Base-by-base conservation (phyloP, 2,113 vertebrate species). In the Archocentrus centrarchus region DNA sequence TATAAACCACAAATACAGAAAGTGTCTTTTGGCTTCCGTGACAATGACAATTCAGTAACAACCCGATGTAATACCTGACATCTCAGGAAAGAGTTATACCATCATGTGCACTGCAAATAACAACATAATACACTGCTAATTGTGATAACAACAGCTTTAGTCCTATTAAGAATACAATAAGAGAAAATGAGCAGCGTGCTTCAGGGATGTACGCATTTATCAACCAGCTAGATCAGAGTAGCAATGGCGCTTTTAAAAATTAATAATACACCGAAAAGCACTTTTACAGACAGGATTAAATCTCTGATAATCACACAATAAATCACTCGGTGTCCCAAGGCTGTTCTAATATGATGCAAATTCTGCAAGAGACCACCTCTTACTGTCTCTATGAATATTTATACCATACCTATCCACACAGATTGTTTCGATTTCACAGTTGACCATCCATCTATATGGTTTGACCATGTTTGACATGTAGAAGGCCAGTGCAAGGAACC, bases 191-290 rank as follows among this genome's bases (percentile, higher is more conserved):
- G 59, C 39, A 22, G 10, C 1, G 22, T 2, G 14, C 59, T 35
- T 20, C 50, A 59, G 14, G 57, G 37, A 78, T 20, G 64, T 59
- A 13, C 22, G 53, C 37, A 79, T 81, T 59, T 79, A 35, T 7
- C 30, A 70, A 53, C 59, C 32, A 11, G 75, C 50, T 63, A 3
- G 3, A 68, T 68, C 41, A 68, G 22, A 50, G 64, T 50, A 30
- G 41, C 58, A 53, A 82, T 77, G 55, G 22, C 61, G 64, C 70
- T 57, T 80, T 87, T 85, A 63, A 82, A 82, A 82, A 82, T 80
- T 77, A 79, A 90, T 83, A 84, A 84, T 6, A 86, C 30, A 63
- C 44, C 66, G 14, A 66, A 79, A 77, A 82, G 80, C 17, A 58
- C 73, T 63, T 78, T 22, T 18, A 66, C 37, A 58, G 66, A 77